phyloP scores from a whole-genome alignment of 2,113 vertebrate genomes.

The Aplodontia rufa region DNA sequence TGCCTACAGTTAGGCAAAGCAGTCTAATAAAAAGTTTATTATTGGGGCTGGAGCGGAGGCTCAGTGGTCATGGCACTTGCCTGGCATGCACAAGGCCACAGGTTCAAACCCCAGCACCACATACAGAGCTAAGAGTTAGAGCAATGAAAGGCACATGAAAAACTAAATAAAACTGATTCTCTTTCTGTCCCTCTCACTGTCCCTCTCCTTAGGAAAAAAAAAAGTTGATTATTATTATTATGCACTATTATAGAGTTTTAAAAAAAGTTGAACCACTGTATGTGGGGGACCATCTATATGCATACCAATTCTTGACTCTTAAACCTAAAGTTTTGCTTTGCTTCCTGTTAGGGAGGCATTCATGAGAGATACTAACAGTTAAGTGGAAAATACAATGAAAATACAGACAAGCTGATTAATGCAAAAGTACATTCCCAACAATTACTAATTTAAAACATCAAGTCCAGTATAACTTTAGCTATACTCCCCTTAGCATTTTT shows the following conservation, averaged over 20 bases:
- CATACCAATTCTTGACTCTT: constrained; percentile 12
- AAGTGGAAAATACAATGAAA: neutral
- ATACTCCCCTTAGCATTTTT: neutral
- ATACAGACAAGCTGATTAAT: neutral
- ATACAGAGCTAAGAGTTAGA: too few relatives aligned
- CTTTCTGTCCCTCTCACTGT: too few relatives aligned
- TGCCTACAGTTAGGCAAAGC: neutral
- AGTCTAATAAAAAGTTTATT: neutral
- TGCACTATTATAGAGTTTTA: neutral
- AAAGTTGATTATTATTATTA: neutral
- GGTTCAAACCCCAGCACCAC: too few relatives aligned
- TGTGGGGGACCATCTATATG: neutral
- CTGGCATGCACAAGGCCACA: too few relatives aligned
- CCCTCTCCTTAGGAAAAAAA: too few relatives aligned
- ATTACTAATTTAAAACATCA: neutral
- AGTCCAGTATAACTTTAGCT: neutral
- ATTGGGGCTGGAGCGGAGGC: too few relatives aligned
- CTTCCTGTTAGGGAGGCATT: neutral
- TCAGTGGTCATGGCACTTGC: too few relatives aligned
- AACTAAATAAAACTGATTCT: too few relatives aligned
- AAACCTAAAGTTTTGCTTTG: constrained; percentile 9
- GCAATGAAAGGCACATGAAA: too few relatives aligned
- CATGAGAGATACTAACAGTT: neutral
- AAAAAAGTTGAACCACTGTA: neutral
- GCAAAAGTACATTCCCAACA: neutral